Evolutionary conservation across 2,113 vertebrate species (phyloP), one percentile per base, ranked within the genome.

Genomic region (Camelus bactrianus): DNA sequence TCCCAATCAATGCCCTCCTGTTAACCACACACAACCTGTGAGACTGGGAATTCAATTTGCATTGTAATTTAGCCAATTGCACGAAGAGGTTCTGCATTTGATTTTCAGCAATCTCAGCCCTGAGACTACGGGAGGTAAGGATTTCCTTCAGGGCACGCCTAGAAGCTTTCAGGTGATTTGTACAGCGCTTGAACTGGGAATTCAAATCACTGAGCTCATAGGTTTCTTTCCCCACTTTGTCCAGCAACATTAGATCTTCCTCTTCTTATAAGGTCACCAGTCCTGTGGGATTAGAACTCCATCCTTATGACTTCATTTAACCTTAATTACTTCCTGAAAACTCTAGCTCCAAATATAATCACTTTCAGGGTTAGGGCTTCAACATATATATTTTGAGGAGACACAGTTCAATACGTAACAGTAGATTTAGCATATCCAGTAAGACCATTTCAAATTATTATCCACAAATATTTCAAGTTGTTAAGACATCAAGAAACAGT

Each of bases 401-500:
- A 60, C 32, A 70, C 26, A 67, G 32, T 70, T 93, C 73, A 69
- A 8, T 79, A 7, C 24, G 50, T 48, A 58, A 46, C 42, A 83
- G 75, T 50, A 76, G 60, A 35, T 69, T 58, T 17, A 89, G 38
- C 19, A 42, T 30, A 76, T 26, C 15, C 50, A n/a, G 26, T 67
- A 14, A 91, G 17, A 60, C 10, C 10, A 94, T 80, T 89, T 80
- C 30, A 80, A 89, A 70, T 15, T 58, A 28, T 70, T 83, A 46
- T 60, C 64, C 42, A 79, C 70, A 92, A 81, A 86, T 85, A 93
- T 94, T 89, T 67, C 20, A 48, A 64, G 15, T 62, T 89, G 24
- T 75, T 95, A 69, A 42, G 19, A 75, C 19, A 64, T 69, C 64
- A 85, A 85, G 30, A 79, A 92, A 50, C 8, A 70, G 10, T 52